Conservation (phyloP, 2,888 invertebrate genomes). For the Sphinx pinastri region DNA sequence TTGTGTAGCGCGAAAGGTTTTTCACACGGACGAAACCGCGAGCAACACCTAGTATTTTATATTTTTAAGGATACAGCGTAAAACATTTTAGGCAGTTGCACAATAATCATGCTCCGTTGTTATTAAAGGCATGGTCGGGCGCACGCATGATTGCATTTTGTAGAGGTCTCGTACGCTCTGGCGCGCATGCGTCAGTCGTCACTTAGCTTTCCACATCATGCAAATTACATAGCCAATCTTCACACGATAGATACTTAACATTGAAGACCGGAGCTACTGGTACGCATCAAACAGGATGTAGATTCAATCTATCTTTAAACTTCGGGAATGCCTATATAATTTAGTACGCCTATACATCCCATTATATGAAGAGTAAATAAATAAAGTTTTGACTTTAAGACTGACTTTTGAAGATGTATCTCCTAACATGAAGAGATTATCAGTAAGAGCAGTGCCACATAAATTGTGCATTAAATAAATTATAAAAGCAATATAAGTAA, state of each 20-base stretch:
- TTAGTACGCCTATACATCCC: neutral
- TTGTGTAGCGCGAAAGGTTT: no score
- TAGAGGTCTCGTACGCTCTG: conserved; percentile 35
- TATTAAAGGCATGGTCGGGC: neutral
- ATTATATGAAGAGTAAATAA: no score
- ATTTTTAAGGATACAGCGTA: neutral
- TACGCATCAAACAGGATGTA: no score
- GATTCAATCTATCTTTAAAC: no score
- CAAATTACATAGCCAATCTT: conserved; percentile 8
- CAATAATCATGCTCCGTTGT: neutral
- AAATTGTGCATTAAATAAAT: no score
- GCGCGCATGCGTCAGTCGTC: conserved; percentile 36
- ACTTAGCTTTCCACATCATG: conserved; percentile 3
- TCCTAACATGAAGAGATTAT: no score
- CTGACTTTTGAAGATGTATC: no score
- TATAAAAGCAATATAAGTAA: no score
- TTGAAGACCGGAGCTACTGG: no score
- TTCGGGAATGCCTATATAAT: neutral
- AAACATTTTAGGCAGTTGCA: neutral
- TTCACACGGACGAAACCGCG: no score
- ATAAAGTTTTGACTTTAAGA: no score
- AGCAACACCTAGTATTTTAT: neutral
- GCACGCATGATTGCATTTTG: conserved; percentile 31
- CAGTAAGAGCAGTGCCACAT: no score
- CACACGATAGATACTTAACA: neutral